Evolutionary conservation across 1,140 invertebrate species (phyloP).

Genomic region (Nasonia vitripennis): DNA sequence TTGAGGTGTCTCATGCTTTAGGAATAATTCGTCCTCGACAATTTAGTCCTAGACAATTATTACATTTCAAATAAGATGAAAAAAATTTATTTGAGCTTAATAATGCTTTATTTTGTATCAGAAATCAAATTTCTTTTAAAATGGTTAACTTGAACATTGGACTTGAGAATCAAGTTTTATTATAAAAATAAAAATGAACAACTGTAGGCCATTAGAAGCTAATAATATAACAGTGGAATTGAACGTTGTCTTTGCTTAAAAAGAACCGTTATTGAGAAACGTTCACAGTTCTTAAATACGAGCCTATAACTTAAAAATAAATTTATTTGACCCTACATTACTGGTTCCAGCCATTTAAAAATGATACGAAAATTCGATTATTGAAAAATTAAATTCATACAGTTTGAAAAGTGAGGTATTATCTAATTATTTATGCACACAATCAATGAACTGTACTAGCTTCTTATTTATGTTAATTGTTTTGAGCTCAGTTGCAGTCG

Average conservation of each 20-base stretch:
- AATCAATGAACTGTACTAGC: conserved; percentile 35
- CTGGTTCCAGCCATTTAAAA: conserved; percentile 41
- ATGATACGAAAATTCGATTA: conserved; percentile 20
- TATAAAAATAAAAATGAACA: conserved; percentile 58
- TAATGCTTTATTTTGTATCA: neutral
- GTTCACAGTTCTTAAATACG: conserved; percentile 26
- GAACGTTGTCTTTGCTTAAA: conserved; percentile 21
- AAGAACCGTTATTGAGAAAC: conserved; percentile 30
- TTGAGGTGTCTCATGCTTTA: neutral
- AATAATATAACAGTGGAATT: conserved; percentile 49
- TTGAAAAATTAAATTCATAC: conserved; percentile 41
- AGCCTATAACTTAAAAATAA: conserved; percentile 16
- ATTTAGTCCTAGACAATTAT: neutral
- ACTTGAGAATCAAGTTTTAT: conserved; percentile 49
- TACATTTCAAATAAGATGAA: neutral
- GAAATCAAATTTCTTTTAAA: conserved; percentile 11
- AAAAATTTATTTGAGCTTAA: conserved; percentile 4
- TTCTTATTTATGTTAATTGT: conserved; percentile 21
- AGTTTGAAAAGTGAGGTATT: conserved; percentile 27
- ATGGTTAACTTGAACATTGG: neutral
- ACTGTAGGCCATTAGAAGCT: conserved; percentile 58
- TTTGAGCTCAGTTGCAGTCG: conserved; percentile 44
- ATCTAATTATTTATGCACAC: conserved; percentile 19
- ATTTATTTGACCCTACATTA: conserved; percentile 18
- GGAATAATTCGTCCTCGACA: neutral